Evolutionary conservation across 2,113 vertebrate species (phyloP), one percentile per base, ranked within the genome.

Genomic region (Pyrgilauda ruficollis): DNA sequence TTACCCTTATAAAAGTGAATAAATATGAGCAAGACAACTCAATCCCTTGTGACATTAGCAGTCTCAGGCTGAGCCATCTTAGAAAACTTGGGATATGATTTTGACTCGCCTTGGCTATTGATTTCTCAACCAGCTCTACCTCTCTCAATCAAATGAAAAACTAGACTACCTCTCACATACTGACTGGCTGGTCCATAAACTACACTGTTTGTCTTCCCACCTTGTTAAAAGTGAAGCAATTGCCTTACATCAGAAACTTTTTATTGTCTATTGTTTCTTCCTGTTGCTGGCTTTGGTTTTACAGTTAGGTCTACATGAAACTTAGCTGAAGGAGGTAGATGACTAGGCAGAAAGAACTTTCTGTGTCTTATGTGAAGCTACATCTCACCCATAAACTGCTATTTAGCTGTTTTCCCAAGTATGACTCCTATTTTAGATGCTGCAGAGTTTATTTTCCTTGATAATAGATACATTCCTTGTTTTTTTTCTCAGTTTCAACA

Each of bases 61-160:
- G 61, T 66, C 35, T 53, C 9, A 30, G 50, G 15, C 41, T 77
- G 37, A 91, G 19, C 22, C 2, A 1, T 83, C 7, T 62, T 90
- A 4, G 39, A 64, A 66, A 41, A 70, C 72, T n/a, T 95, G 30
- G 23, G 43, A 24, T 76, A 31, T 43, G 3, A 47, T 86, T 91
- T 97, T 94, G 75, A 74, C 68, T 96, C 83, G 79, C 75, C 13
- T 67, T 91, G 59, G 59, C 35, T 93, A 23, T 66, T 84, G 75
- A 28, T 83, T 88, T 70, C 22, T 95, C 55, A 46, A 77, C 43
- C 64, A 80, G 35, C 37, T 91, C 94, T 96, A 96, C 93, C 94
- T 97, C 95, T 76, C 50, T 46, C 87, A 93, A 87, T 96, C 82
- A 91, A 96, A 83, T 50, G 30, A 90, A 47, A 70, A 95, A 93